Conservation (phyloP, 2,888 invertebrate species). For the Koerneria pararmatus region DNA sequence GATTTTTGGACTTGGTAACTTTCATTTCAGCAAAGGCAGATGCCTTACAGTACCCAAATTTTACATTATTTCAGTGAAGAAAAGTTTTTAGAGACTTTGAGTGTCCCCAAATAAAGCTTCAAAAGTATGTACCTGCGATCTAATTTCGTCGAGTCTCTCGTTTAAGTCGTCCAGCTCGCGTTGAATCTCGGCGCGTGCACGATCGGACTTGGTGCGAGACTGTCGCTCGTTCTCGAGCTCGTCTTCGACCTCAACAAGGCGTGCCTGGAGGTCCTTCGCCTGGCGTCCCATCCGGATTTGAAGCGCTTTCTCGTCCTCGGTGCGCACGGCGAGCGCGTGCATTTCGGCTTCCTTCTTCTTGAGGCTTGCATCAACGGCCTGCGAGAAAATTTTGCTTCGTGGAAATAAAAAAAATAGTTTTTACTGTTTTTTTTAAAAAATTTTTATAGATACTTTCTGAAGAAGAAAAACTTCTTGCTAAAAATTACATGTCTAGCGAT, state of each 20-base stretch:
- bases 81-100: too few species aligned
- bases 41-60: too few species aligned
- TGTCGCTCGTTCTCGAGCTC: conserved; percentile 87
- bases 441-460: too few species aligned
- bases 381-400: too few species aligned
- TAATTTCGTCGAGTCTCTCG: conserved; percentile 77
- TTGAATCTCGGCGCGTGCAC: conserved; percentile 92
- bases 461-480: too few species aligned
- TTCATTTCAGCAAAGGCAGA: too few species aligned
- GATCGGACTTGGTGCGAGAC: conserved; percentile 69
- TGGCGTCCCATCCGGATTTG: conserved; percentile 22
- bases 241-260: conserved; percentile 79
- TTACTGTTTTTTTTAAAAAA: too few species aligned
- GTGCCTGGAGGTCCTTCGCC: conserved; percentile 62
- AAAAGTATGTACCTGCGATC: conserved; percentile 63
- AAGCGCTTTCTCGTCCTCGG: conserved; percentile 85
- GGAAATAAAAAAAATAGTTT: too few species aligned
- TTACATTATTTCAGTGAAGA: too few species aligned
- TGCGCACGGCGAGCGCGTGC: conserved; percentile 86
- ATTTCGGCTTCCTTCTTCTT: conserved; percentile 74
- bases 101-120: too few species aligned
- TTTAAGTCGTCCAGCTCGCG: conserved; percentile 95
- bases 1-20: too few species aligned
- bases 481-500: too few species aligned
- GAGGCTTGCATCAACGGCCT: conserved; percentile 15